These are phyloP conservation scores for Lepidurus packardi DNA, from an alignment of 1,140 invertebrate species.

Conservation along the genomic window DNA sequence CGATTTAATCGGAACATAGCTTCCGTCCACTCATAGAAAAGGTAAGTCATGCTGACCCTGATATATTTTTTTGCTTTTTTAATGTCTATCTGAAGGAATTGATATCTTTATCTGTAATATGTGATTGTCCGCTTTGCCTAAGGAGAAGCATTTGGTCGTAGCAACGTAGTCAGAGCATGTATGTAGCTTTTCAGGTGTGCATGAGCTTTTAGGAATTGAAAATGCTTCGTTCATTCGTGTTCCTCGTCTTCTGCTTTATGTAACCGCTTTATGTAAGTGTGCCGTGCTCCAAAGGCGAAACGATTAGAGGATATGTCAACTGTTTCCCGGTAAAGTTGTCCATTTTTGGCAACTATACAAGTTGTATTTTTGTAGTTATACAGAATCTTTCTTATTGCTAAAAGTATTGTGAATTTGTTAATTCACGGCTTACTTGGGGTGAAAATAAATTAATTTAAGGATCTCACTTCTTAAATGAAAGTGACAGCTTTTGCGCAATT, in stretches of 20 bases:
- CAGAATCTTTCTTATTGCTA: neutral
- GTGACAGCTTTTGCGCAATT: neutral
- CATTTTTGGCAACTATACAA: neutral
- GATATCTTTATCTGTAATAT: neutral
- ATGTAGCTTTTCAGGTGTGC: neutral
- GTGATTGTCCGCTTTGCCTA: neutral
- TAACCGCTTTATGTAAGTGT: neutral
- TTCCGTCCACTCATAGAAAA: neutral
- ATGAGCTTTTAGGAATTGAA: neutral
- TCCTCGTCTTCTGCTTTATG: conserved; percentile 5
- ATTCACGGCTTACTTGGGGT: neutral
- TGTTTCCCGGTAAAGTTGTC: neutral
- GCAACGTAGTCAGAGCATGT: neutral
- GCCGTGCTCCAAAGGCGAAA: neutral
- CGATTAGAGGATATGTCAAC: neutral
- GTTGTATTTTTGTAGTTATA: neutral
- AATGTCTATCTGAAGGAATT: neutral
- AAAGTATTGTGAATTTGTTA: neutral
- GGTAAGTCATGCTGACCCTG: neutral
- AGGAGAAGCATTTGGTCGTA: neutral
- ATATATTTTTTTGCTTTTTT: neutral
- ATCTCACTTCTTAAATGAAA: neutral
- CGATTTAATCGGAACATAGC: neutral
- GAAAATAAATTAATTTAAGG: neutral
- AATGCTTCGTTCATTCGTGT: neutral